phyloP scores from a whole-genome alignment of 2,113 vertebrate genomes.

The Oxygymnocypris stewartii region DNA sequence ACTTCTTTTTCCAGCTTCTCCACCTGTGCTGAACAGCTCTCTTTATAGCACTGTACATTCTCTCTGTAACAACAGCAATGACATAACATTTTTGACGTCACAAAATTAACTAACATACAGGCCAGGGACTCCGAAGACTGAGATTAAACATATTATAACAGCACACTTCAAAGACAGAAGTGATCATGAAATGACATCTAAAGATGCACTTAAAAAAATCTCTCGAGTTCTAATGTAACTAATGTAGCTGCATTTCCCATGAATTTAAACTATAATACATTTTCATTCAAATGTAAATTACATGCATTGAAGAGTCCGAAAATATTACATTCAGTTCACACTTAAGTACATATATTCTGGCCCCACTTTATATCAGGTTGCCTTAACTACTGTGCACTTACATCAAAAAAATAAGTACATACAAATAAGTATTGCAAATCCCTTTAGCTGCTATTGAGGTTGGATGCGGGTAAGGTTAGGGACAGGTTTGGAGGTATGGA shows the following conservation, averaged over 20 bases:
- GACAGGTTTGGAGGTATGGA: too few species aligned
- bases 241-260: background rate
- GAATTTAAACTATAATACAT: background rate
- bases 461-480: too few species aligned
- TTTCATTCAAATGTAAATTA: background rate
- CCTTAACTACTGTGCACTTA: too few species aligned
- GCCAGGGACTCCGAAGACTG: background rate
- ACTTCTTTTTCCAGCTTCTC: conserved; percentile 57
- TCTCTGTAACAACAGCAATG: conserved; percentile 59
- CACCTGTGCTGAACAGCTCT: conserved; percentile 49
- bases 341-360: too few species aligned
- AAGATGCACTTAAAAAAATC: background rate
- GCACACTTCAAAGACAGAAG: background rate
- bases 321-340: background rate
- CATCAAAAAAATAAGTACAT: too few species aligned
- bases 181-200: background rate
- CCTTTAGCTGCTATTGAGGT: too few species aligned
- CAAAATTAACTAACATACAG: background rate
- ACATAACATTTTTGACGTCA: background rate
- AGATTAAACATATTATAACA: background rate
- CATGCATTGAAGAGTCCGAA: background rate
- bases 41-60: conserved; percentile 63
- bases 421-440: too few species aligned
- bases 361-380: too few species aligned
- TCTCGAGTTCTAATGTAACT: background rate